Percentiles rank a stretch among this genome's conserved stretches.
phyloP scores from a whole-genome alignment of 2,888 invertebrate genomes.

The Tenodera sinensis region DNA sequence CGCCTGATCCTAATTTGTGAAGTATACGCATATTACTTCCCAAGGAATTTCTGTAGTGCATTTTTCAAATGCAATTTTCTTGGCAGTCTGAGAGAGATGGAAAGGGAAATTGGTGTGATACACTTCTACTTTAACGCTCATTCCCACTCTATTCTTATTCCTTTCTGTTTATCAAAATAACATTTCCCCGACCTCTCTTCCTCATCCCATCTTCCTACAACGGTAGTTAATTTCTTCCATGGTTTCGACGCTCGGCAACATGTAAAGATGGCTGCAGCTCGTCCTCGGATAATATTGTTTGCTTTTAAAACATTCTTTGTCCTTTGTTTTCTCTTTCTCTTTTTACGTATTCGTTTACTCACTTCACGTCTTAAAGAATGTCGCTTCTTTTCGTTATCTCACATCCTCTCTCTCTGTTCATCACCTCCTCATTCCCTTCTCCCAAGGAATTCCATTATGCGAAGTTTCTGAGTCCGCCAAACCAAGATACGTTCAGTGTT shows the following conservation, averaged over 20 bases:
- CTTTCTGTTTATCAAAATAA: constrained; percentile 24
- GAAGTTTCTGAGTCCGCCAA: constrained; percentile 14
- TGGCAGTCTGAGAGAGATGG: neutral
- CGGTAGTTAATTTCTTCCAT: constrained; percentile 16
- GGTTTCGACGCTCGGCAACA: neutral
- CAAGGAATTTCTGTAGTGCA: too few relatives aligned
- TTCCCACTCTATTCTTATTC: neutral
- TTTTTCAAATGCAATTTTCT: too few relatives aligned
- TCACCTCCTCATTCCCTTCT: neutral
- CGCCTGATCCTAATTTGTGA: too few relatives aligned
- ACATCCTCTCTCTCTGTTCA: neutral
- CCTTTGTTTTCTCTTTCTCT: constrained; percentile 12
- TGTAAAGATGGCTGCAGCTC: neutral
- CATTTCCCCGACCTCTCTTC: neutral
- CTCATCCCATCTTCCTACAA: neutral
- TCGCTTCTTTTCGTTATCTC: constrained; percentile 23
- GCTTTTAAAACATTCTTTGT: constrained; percentile 30
- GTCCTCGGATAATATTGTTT: constrained; percentile 27
- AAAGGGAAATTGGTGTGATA: neutral
- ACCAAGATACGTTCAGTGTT: constrained; percentile 22
- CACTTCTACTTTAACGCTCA: neutral
- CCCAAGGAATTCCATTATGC: constrained; percentile 24
- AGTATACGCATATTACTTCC: too few relatives aligned
- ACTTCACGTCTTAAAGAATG: constrained; percentile 21
- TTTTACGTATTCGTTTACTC: constrained; percentile 22